Evolutionary conservation across 1,140 invertebrate genomes (phyloP), one percentile per base, ranked within the genome.

Genomic region (Agraylea sexmaculata): DNA sequence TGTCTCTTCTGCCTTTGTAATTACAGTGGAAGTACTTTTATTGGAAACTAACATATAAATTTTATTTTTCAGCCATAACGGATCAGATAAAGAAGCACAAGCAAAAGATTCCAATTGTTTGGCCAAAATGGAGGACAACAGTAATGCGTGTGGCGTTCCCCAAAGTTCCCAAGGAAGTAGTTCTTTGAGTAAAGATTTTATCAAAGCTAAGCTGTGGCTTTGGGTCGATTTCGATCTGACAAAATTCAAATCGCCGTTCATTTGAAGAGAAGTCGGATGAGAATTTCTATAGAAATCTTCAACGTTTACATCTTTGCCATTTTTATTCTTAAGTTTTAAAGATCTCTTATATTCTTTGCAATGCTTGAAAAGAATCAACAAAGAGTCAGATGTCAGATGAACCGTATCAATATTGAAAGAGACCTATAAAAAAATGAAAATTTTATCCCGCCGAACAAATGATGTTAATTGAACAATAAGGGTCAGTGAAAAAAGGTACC

Each of bases 161-260:
- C 70, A 75, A 12, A 78, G 48, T 51, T 78, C 76, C 70, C 73
- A 77, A 4, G 74, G 72, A 11, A 78, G 55, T 42, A 78, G 69
- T 51, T 77, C 75, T 49, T 70, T 67, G 2, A 77, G 51, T 33
- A 78, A 51, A 32, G 74, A 60, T 42, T 65, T 64, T 18, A 75
- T 60, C 16, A 77, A 62, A 50, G 71, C 59, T n/a, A 72, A 56
- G 48, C 68, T 76, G 45, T 77, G 70, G 22, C 75, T 71, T 15
- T 70, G 57, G 0, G 64, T 49, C 46, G 53, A 51, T 22, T 58
- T 52, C 38, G 60, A 70, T 23, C 64, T 64, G 25, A 60, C 64
- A 12, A 56, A 60, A 28, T 53, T 48, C 12, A 51, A 58, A 29
- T 55, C 51, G 2, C 52, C 48, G 49, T 66, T 42, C 38, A 36